phyloP scores from a whole-genome alignment of 1,140 invertebrate species.

The Trichonephila inaurata region DNA sequence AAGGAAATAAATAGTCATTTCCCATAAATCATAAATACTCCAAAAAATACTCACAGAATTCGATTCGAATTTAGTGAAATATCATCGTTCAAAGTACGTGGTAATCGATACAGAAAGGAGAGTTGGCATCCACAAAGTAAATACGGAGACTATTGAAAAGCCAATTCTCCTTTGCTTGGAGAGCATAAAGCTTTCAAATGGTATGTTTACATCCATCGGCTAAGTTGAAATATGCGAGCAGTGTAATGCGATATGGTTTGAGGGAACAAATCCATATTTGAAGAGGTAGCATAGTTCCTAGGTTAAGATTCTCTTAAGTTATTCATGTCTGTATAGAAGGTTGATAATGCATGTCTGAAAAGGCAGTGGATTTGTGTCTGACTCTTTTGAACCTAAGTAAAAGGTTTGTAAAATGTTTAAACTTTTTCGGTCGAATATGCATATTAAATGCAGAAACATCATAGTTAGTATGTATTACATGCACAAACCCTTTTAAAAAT shows the following conservation, averaged over 20 bases:
- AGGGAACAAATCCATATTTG: slow-evolving; percentile 31
- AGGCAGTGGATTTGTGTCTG: background rate
- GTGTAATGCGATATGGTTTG: slow-evolving; percentile 28
- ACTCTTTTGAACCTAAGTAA: too few species aligned
- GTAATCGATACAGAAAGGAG: slow-evolving; percentile 11
- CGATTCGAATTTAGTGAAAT: background rate
- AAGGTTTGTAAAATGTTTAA: too few species aligned
- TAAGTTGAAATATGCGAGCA: slow-evolving; percentile 20
- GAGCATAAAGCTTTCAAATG: slow-evolving; percentile 29
- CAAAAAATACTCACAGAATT: background rate
- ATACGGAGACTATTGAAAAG: slow-evolving; percentile 38
- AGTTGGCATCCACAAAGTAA: slow-evolving; percentile 19
- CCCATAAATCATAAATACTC: background rate
- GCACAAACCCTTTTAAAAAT: too few species aligned
- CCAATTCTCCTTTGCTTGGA: slow-evolving; percentile 19
- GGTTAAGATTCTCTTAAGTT: slow-evolving; percentile 2
- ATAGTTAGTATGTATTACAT: too few species aligned
- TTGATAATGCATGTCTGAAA: slow-evolving; percentile 7
- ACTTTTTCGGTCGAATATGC: too few species aligned
- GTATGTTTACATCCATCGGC: slow-evolving; percentile 27
- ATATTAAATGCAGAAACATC: too few species aligned
- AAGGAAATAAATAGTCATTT: background rate
- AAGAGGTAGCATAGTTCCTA: background rate
- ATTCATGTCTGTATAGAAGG: background rate
- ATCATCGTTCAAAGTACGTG: background rate